phyloP scores from a whole-genome alignment of 2,113 vertebrate species.

The Gorsachius goisagi region DNA sequence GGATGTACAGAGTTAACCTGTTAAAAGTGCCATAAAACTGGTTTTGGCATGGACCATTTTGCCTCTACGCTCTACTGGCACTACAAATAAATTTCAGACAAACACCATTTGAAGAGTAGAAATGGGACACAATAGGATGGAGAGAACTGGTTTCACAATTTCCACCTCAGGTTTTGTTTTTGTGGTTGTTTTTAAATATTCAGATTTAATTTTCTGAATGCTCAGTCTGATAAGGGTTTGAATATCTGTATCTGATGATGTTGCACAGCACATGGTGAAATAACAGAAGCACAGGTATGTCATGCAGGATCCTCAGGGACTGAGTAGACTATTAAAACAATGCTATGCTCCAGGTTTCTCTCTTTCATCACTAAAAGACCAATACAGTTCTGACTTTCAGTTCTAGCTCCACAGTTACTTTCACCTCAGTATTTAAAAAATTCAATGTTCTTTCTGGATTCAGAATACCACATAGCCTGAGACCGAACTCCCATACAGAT shows the following conservation, averaged over 20 bases:
- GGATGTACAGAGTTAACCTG: not conserved
- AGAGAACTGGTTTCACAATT: not conserved
- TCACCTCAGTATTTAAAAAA: not conserved
- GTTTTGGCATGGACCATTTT: not conserved
- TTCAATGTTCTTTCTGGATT: not conserved
- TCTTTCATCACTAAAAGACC: not conserved
- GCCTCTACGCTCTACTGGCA: fast-evolving
- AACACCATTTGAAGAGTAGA: not conserved
- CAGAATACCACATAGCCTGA: not conserved
- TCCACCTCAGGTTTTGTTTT: not conserved
- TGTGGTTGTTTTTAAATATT: not conserved
- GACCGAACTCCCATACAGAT: not conserved
- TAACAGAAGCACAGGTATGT: not conserved
- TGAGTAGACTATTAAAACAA: not conserved
- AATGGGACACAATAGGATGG: not conserved
- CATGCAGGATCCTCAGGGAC: not conserved
- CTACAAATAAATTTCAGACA: not conserved
- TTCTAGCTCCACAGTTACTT: not conserved
- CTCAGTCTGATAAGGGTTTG: not conserved
- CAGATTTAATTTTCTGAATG: not conserved
- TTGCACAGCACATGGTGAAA: not conserved
- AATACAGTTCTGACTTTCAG: not conserved
- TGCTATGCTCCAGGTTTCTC: not conserved
- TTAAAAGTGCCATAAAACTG: not conserved
- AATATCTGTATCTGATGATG: not conserved